Conservation (phyloP, 2,888 invertebrate genomes). For the Trichopoda pennipes region DNA sequence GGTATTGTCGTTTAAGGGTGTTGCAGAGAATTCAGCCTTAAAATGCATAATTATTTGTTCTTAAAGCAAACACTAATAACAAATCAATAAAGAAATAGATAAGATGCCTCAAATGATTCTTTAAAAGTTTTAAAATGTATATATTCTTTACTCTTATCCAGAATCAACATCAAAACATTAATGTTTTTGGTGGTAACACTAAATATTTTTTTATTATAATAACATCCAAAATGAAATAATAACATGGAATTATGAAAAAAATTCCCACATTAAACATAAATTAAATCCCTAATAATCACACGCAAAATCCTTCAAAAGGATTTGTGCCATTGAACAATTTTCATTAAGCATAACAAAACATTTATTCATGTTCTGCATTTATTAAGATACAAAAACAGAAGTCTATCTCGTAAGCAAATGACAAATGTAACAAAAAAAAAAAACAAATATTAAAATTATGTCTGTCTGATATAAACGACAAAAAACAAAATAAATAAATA, state of each 20-base stretch:
- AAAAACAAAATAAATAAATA: background rate
- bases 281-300: conserved; percentile 56
- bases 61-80: no score
- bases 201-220: background rate
- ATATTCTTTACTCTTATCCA: no score
- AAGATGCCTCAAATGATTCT: no score
- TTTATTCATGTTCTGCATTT: conserved; percentile 7
- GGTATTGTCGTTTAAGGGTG: no score
- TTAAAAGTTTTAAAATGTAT: no score
- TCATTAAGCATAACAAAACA: conserved; percentile 18
- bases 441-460: conserved; percentile 41
- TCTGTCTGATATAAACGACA: background rate
- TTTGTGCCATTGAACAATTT: conserved; percentile 30
- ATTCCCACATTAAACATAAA: conserved; percentile 48
- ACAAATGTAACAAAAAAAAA: conserved; percentile 40
- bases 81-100: no score
- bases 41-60: no score
- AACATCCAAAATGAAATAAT: background rate
- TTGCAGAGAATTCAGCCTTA: no score
- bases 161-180: no score
- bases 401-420: conserved; percentile 29
- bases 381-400: conserved; percentile 7
- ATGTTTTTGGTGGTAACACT: background rate
- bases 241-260: conserved; percentile 31
- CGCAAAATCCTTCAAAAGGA: conserved; percentile 49